phyloP scores from a whole-genome alignment of 2,888 invertebrate genomes.

The Diarsia dahlii region DNA sequence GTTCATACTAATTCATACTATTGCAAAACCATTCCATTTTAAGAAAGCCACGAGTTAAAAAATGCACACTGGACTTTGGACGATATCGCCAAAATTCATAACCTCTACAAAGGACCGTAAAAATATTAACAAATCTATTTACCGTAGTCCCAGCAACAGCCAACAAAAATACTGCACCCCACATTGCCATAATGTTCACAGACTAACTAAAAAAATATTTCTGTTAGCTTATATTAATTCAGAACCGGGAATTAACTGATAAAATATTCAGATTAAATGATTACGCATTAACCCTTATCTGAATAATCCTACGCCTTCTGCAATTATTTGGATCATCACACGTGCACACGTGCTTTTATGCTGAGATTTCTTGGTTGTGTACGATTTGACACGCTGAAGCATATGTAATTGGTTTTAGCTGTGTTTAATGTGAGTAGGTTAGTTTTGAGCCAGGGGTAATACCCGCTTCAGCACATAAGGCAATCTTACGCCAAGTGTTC shows the following conservation, averaged over 20 bases:
- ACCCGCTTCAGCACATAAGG: too few species aligned
- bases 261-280: slow-evolving; percentile 46
- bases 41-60: not conserved
- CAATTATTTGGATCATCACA: too few species aligned
- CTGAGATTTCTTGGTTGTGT: too few species aligned
- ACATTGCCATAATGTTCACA: slow-evolving; percentile 28
- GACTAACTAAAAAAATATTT: slow-evolving; percentile 40
- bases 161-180: slow-evolving; percentile 32
- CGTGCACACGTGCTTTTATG: too few species aligned
- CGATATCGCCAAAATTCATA: not conserved
- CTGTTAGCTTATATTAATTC: slow-evolving; percentile 50
- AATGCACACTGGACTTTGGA: not conserved
- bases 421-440: too few species aligned
- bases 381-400: too few species aligned
- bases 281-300: slow-evolving; percentile 47
- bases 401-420: too few species aligned
- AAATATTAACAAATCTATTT: slow-evolving; percentile 10
- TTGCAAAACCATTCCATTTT: not conserved
- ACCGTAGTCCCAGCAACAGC: slow-evolving; percentile 35
- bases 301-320: slow-evolving; percentile 37
- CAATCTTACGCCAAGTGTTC: too few species aligned
- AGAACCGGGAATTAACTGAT: slow-evolving; percentile 58
- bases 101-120: not conserved
- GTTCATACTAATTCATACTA: not conserved
- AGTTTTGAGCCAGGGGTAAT: too few species aligned